Evolutionary conservation across 2,113 vertebrate species (phyloP).

Genomic region (Gnathonemus echidnorhynchus): DNA sequence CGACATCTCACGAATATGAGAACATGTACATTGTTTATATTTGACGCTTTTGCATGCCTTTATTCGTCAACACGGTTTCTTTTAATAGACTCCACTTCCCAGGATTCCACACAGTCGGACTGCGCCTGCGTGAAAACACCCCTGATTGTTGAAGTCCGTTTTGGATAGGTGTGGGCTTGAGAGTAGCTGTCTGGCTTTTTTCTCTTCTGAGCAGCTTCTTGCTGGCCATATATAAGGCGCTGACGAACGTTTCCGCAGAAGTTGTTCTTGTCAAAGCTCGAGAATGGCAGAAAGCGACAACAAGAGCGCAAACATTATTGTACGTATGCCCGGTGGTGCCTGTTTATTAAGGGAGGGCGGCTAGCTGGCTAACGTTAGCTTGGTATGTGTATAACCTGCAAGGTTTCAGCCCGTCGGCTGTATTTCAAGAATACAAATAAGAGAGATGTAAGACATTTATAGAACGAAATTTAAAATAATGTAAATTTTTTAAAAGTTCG

Average conservation of each 20-base stretch:
- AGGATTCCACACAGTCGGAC: background rate
- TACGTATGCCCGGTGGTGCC: conserved; percentile 36
- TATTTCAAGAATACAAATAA: background rate
- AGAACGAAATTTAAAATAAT: background rate
- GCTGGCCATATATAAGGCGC: conserved; percentile 15
- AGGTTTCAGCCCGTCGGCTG: background rate
- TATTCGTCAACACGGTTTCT: background rate
- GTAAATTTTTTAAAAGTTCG: background rate
- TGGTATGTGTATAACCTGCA: background rate
- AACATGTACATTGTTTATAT: background rate
- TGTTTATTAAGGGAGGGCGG: background rate
- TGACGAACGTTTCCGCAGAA: background rate
- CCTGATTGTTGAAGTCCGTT: background rate
- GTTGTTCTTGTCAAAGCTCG: background rate
- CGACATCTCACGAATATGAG: background rate
- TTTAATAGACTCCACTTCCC: background rate
- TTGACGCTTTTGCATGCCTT: background rate
- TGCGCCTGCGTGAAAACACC: background rate
- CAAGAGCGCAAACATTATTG: conserved; percentile 59
- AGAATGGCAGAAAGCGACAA: conserved; percentile 63
- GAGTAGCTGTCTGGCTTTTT: background rate
- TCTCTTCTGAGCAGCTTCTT: background rate
- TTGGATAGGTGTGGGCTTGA: background rate
- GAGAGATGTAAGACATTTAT: background rate
- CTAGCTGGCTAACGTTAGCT: background rate